Evolutionary conservation across 2,797 vertebrate species (phyloP), one percentile per base, ranked within the genome.

Genomic region (Dendrocincla tyrannina): DNA sequence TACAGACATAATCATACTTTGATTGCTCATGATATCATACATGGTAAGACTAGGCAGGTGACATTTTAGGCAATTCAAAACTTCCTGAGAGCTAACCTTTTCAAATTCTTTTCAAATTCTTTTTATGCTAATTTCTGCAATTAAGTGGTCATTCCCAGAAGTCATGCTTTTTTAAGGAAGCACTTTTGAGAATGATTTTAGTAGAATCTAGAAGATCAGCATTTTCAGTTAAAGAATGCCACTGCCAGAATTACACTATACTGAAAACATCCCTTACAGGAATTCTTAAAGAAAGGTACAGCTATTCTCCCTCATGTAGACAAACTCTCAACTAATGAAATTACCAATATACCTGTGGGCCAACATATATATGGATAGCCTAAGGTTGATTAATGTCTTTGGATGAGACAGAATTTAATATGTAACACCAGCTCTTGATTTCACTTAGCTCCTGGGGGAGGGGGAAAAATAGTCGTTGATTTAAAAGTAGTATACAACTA

Each of bases 361-460:
- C 55, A 95, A 69, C 63, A 56, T 63, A 28, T 76, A 24, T 12
- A 14, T 50, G 35, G 19, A n/a, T 70, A 62, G 6, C 14, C 37
- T 47, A 62, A 74, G 35, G 18, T 58, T 88, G 79, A 72, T 85
- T 79, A 75, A 60, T 67, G 17, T 17, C 30, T 74, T 79, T 49
- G n/a, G 22, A 67, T 39, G 8, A 95, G 82, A 55, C 14, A 87
- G 44, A 88, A 74, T 79, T 81, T 33, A 67, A 2, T 24, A 63
- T 30, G 19, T 28, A 82, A 76, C 18, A 42, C 18, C 17, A 85
- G 35, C 15, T 60, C 12, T n/a, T 17, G 12, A 88, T 50, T 74
- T 2, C 2, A 11, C 4, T n/a, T 18, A 24, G 0, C 0, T 4
- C 6, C 6, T 33, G 2, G 28, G 16, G 11, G 4, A 11, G 37